A percentile compares a stretch with the other conserved stretches of the same genome.
Evolutionary conservation across 64 coral and sea anemone species (phyloP).

Genomic region (Porites australiensis): DNA sequence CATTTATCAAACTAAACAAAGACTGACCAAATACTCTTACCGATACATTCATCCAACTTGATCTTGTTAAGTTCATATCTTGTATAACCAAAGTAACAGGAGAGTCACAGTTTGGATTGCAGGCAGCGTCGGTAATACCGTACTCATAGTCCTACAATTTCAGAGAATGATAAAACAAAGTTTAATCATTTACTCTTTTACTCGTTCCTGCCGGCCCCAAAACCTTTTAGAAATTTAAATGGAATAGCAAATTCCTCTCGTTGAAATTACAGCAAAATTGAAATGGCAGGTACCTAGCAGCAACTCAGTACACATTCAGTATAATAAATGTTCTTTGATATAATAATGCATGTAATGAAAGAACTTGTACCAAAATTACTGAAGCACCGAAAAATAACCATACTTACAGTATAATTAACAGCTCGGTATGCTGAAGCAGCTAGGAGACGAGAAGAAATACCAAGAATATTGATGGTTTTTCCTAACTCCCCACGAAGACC

Average conservation of each 20-base stretch:
- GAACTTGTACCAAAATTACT: too few species aligned
- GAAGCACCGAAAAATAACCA: background rate
- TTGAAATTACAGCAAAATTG: too few species aligned
- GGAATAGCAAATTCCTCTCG: too few species aligned
- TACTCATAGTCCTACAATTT: background rate
- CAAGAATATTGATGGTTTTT: background rate
- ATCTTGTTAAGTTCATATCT: slow-evolving; percentile 5
- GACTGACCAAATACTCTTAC: background rate
- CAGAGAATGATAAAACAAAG: too few species aligned
- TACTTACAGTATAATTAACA: slow-evolving; percentile 1
- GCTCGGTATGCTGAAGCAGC: slow-evolving; percentile 1
- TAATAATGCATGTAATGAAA: background rate
- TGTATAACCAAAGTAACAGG: background rate
- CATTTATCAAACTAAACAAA: background rate
- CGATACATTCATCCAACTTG: background rate
- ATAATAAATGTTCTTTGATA: too few species aligned
- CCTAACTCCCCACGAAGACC: background rate
- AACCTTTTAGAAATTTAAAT: too few species aligned
- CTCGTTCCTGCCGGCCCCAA: too few species aligned
- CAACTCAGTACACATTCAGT: too few species aligned
- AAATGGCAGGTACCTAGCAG: too few species aligned
- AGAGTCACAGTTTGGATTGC: background rate
- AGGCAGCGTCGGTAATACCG: background rate
- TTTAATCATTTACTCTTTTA: too few species aligned
- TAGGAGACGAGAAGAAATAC: background rate